Evolutionary conservation across 2,113 vertebrate species (phyloP), one percentile per base, ranked within the genome.

Genomic region (Sylvilagus bachmani): DNA sequence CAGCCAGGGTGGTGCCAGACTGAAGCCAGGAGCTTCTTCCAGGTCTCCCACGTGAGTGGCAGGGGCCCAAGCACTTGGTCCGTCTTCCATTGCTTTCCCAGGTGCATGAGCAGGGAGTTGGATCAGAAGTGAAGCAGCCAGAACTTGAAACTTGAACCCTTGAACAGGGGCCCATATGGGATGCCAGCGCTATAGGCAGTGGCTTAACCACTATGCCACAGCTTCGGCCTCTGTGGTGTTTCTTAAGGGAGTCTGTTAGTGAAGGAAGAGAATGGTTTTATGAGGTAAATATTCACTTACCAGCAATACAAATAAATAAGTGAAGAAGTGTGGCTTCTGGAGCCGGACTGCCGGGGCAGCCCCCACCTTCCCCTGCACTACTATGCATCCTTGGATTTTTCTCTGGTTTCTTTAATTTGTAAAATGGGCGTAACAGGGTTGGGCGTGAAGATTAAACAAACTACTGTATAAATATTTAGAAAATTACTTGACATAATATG

Each of bases 301-400:
- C 67, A 66, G 29, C 36, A 44, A n/a, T 24, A 44, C 53, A 49
- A 44, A 89, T 29, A n/a, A 78, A 36, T 66, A 70, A 44, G 55
- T 19, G 61, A 67, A 49, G 58, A 22, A 21, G 3, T 6, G 0
- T 71, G 22, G 33, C 24, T 58, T 38, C 38, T 36, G 51, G 49
- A 83, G 51, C 64, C 19, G 51, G 38, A 29, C 49, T 9, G 1
- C n/a, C 2, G 0, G 1, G 4, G 16, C 51, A 14, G 21, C 36
- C 13, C 27, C 51, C 29, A 21, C 10, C 11, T 95, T 44, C 44
- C 12, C 24, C 29, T 74, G 89, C 24, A 44, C 14, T 66, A 11
- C 81, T 31, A 2, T 33, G 17, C 22, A 29, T 53, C 10, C 58
- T 78, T 64, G 31, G 36, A 61, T 21, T 89, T 66, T 21, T 82